A percentile compares a stretch with the other conserved stretches of the same genome.
phyloP scores from a whole-genome alignment of 2,888 invertebrate species.

The Clusia tigrina region DNA sequence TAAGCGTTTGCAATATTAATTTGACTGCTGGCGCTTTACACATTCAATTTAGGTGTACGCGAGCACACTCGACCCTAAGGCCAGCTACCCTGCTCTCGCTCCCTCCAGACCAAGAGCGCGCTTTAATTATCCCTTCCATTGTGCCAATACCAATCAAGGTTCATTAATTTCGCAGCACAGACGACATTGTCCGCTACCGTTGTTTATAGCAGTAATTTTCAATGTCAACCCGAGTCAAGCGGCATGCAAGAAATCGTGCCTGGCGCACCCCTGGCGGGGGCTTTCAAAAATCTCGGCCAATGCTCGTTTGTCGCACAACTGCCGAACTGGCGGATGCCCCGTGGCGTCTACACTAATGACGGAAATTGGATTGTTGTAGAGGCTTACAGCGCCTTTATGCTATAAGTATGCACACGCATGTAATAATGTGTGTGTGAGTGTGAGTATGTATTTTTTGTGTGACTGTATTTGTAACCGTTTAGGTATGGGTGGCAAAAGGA shows the following conservation, averaged over 20 bases:
- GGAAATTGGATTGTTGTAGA: conserved; percentile 13
- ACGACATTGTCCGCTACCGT: background rate
- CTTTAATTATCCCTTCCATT: conserved; percentile 6
- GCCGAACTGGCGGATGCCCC: conserved; percentile 13
- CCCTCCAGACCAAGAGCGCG: too few relatives aligned
- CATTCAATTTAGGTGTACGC: too few relatives aligned
- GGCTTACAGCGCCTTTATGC: too few relatives aligned
- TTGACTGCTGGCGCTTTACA: too few relatives aligned
- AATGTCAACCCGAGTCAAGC: conserved; percentile 11
- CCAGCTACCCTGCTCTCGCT: too few relatives aligned
- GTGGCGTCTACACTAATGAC: conserved; percentile 2
- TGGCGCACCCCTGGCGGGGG: background rate
- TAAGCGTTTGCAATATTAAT: too few relatives aligned
- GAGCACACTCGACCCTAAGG: too few relatives aligned
- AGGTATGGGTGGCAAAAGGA: background rate
- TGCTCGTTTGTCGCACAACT: background rate
- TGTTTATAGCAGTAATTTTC: conserved; percentile 12
- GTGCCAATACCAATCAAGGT: conserved; percentile 17
- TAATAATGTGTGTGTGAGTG: too few relatives aligned
- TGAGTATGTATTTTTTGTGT: background rate
- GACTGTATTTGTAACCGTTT: background rate
- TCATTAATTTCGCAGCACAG: conserved; percentile 12
- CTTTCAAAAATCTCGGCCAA: background rate
- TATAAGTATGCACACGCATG: too few relatives aligned
- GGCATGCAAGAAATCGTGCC: background rate